Conservation (phyloP, 2,888 invertebrate species). For the Caenorhabditis becei region DNA sequence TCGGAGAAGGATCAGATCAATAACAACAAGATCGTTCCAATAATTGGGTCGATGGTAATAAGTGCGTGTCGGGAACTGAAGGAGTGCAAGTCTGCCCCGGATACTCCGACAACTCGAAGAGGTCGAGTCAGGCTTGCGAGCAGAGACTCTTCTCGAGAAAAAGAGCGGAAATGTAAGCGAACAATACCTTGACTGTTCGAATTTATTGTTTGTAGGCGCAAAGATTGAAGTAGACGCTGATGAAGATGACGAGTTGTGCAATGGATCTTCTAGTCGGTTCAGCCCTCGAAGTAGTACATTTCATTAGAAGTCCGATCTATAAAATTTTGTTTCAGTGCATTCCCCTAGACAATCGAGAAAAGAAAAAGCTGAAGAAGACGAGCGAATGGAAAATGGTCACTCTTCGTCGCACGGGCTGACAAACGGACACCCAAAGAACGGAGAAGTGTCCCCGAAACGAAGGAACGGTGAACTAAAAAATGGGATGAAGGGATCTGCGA, state of each 20-base stretch:
- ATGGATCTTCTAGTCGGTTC: neutral
- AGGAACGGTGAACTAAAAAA: constrained; percentile 46
- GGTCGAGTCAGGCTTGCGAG: constrained; percentile 25
- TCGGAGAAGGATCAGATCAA: constrained; percentile 42
- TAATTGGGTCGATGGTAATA: constrained; percentile 48
- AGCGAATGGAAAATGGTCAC: constrained; percentile 32
- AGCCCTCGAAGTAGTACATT: constrained; percentile 43
- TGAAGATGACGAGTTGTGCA: constrained; percentile 17
- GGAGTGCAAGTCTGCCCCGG: constrained; percentile 24
- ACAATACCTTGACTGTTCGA: neutral
- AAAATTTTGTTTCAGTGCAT: constrained; percentile 37
- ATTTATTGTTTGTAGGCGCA: constrained; percentile 17
- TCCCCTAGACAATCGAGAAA: constrained; percentile 44
- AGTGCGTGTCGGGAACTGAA: constrained; percentile 44
- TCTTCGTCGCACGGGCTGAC: constrained; percentile 11
- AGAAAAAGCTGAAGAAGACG: constrained; percentile 43
- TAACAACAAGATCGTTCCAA: constrained; percentile 56
- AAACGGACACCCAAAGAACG: constrained; percentile 25
- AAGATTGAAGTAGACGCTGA: constrained; percentile 51
- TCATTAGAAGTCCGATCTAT: neutral
- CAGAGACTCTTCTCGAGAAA: constrained; percentile 30
- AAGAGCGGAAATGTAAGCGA: constrained; percentile 15
- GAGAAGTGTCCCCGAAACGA: constrained; percentile 27
- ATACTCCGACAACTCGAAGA: constrained; percentile 31
- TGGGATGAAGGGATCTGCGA: neutral